These are phyloP conservation scores for Tenthredo notha DNA, from an alignment of 2,888 invertebrate species.

Conservation along the genomic window DNA sequence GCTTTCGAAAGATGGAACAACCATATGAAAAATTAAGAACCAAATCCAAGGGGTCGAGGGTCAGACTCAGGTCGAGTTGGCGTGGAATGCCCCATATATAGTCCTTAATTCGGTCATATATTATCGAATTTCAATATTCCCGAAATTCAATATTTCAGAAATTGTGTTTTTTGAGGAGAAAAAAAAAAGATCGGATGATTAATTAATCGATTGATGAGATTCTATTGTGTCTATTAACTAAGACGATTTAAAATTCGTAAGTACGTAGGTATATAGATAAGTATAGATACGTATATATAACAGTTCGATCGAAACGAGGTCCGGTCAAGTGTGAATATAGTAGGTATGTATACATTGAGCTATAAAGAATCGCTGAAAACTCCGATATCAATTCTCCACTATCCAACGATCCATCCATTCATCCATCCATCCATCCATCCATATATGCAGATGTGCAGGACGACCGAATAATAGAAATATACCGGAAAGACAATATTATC, in stretches of 20 bases:
- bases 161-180: too few species aligned
- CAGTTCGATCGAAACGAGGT: slow-evolving; percentile 6
- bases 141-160: too few species aligned
- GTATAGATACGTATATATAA: neutral
- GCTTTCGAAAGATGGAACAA: too few species aligned
- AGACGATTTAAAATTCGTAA: neutral
- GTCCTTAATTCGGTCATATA: too few species aligned
- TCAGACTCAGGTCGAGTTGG: too few species aligned
- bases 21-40: too few species aligned
- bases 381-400: slow-evolving; percentile 3
- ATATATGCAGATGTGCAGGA: slow-evolving; percentile 1
- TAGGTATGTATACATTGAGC: neutral
- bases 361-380: slow-evolving; percentile 3
- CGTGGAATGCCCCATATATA: too few species aligned
- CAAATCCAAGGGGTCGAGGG: too few species aligned
- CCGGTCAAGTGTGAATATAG: neutral
- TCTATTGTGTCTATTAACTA: neutral
- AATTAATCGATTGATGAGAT: neutral
- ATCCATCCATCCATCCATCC: neutral
- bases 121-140: too few species aligned
- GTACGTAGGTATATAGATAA: neutral
- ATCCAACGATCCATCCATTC: neutral
- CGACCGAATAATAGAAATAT: slow-evolving; percentile 3
- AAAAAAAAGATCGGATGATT: too few species aligned
- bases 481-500: slow-evolving; percentile 3